Percentiles rank a stretch among this genome's conserved stretches.
Evolutionary conservation across 2,113 vertebrate genomes (phyloP).

Genomic region (Halcyon malimbica): DNA sequence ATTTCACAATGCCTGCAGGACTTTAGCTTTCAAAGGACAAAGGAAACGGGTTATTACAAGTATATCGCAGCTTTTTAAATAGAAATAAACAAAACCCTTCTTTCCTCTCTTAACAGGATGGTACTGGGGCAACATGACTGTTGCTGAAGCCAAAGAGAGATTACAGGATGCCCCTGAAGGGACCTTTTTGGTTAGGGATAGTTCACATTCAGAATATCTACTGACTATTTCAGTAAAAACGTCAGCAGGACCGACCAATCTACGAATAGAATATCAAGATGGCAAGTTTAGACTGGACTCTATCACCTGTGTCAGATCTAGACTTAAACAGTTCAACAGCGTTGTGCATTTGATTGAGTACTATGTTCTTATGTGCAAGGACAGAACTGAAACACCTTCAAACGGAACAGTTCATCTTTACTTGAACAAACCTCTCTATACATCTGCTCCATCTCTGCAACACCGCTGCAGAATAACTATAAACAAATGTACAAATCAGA

Average conservation of each 20-base stretch:
- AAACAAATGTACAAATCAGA: constrained; percentile 83
- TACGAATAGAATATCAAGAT: constrained; percentile 92
- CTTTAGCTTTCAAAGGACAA: not conserved
- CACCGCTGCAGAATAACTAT: constrained; percentile 91
- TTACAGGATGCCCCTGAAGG: constrained; percentile 90
- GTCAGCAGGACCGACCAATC: constrained; percentile 92
- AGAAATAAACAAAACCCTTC: not conserved
- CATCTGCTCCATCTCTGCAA: constrained; percentile 83
- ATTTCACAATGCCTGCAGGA: not conserved
- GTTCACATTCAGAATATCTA: constrained; percentile 92
- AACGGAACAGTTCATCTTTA: constrained; percentile 93
- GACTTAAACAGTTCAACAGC: constrained; percentile 93
- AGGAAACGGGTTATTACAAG: not conserved
- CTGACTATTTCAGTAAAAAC: constrained; percentile 97
- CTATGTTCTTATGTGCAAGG: constrained; percentile 90
- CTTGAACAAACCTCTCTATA: constrained; percentile 90
- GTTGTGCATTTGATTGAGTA: constrained; percentile 95
- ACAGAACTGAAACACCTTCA: constrained; percentile 76
- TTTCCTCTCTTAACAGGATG: constrained; percentile 83
- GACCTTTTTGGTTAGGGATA: constrained; percentile 94
- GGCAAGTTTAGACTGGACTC: constrained; percentile 97
- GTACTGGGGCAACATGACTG: constrained; percentile 96
- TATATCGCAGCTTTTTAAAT: not conserved
- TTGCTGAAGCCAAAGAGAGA: constrained; percentile 92
- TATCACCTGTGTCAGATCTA: constrained; percentile 90